A percentile compares a stretch with the other conserved stretches of the same genome.
Conservation (phyloP, 2,888 invertebrate genomes). For the Hemithea aestivaria region DNA sequence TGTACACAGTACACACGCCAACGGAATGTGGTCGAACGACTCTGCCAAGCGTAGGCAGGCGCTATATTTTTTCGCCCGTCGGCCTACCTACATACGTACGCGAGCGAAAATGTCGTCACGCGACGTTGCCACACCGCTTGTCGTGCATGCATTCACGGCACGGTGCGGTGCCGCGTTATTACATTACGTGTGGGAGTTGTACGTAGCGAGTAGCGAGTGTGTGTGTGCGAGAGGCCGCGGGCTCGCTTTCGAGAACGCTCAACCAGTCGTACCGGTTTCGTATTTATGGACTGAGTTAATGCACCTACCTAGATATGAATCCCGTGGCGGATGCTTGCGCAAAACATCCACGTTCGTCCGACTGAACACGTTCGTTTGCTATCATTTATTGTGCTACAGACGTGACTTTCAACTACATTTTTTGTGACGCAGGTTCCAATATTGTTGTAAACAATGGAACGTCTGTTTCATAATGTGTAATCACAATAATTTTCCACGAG, state of each 20-base stretch:
- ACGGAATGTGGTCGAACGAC: slow-evolving; percentile 74
- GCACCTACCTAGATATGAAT: slow-evolving; percentile 74
- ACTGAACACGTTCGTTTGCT: slow-evolving; percentile 50
- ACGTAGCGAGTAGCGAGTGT: slow-evolving; percentile 57
- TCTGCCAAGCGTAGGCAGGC: slow-evolving; percentile 76
- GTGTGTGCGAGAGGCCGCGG: slow-evolving; percentile 72
- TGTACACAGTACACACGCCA: slow-evolving; percentile 68
- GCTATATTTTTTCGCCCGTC: slow-evolving; percentile 73
- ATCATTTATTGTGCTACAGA: slow-evolving; percentile 47
- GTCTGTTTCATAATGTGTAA: slow-evolving; percentile 13
- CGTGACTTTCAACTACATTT: slow-evolving; percentile 42
- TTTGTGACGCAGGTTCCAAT: slow-evolving; percentile 47
- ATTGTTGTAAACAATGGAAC: slow-evolving; percentile 53
- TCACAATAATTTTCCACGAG: too few species aligned
- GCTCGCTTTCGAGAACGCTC: slow-evolving; percentile 77
- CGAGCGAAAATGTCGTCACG: slow-evolving; percentile 81
- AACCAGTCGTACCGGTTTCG: slow-evolving; percentile 74
- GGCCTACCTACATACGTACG: slow-evolving; percentile 74
- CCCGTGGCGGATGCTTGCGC: slow-evolving; percentile 68
- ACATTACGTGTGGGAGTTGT: slow-evolving; percentile 73
- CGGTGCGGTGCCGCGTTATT: slow-evolving; percentile 47
- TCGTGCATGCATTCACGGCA: slow-evolving; percentile 70
- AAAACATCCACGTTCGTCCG: slow-evolving; percentile 55
- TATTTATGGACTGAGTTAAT: slow-evolving; percentile 76
- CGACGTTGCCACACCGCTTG: slow-evolving; percentile 75